Conservation (phyloP, 92 coral and sea anemone species). For the Nematostella vectensis region DNA sequence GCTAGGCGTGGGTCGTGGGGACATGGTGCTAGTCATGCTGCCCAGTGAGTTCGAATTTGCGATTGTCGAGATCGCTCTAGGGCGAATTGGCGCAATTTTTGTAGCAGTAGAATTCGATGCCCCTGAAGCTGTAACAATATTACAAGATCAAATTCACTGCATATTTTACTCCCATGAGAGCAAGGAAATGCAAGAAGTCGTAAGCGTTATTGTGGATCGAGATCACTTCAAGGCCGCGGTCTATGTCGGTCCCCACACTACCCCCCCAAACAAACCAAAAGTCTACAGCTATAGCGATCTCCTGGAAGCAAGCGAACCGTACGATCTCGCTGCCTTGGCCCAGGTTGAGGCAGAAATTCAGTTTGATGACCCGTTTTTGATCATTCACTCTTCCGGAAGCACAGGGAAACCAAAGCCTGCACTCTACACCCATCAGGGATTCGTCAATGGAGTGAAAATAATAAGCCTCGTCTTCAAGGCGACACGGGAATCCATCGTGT, state of each 20-base stretch:
- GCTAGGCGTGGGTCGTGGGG: constrained; percentile 16
- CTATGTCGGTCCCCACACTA: neutral
- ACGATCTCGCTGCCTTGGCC: neutral
- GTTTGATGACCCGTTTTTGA: constrained; percentile 7
- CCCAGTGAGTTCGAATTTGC: constrained; percentile 6
- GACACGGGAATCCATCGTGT: neutral
- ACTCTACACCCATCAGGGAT: constrained; percentile 1
- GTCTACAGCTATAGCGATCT: neutral
- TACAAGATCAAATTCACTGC: neutral
- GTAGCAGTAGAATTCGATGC: constrained; percentile 2
- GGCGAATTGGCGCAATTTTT: constrained; percentile 10
- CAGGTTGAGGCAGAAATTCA: constrained; percentile 1
- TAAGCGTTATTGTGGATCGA: neutral
- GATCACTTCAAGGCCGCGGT: neutral
- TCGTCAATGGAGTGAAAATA: neutral
- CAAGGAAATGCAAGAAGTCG: neutral
- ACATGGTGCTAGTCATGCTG: constrained; percentile 9
- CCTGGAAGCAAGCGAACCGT: neutral
- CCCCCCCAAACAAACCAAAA: neutral
- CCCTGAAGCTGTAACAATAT: neutral
- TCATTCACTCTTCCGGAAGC: constrained; percentile 9
- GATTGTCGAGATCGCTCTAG: constrained; percentile 10
- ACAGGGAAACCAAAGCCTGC: constrained; percentile 2
- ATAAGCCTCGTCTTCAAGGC: neutral
- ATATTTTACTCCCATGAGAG: neutral